Conservation (phyloP, 2,888 invertebrate species). For the Slavum lentiscoides region DNA sequence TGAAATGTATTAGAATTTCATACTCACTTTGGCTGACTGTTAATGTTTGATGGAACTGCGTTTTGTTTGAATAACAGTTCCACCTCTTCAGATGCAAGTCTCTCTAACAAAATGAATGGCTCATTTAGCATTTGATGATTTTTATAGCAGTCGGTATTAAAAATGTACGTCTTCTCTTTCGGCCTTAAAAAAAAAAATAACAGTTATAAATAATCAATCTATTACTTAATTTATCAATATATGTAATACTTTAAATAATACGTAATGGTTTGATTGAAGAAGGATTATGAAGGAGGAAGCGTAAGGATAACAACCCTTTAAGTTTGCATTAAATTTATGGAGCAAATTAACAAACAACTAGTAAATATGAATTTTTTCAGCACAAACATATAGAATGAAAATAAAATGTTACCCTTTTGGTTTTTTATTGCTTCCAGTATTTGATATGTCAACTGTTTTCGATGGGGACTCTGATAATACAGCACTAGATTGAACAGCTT, state of each 20-base stretch:
- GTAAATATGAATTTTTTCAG: constrained; percentile 33
- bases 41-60: not conserved
- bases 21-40: constrained; percentile 15
- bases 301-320: constrained; percentile 50
- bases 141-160: not conserved
- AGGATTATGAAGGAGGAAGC: constrained; percentile 43
- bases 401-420: constrained; percentile 30
- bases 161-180: constrained; percentile 7
- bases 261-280: constrained; percentile 31
- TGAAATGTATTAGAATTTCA: not conserved
- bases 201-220: too few relatives aligned
- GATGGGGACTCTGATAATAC: not conserved
- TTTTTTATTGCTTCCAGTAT: not conserved
- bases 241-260: too few relatives aligned
- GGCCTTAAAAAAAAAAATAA: not conserved
- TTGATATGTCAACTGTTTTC: constrained; percentile 7
- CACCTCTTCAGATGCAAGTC: constrained; percentile 30
- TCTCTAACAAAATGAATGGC: constrained; percentile 31
- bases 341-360: constrained; percentile 34
- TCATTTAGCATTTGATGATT: constrained; percentile 37
- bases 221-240: too few relatives aligned
- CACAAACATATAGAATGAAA: constrained; percentile 9
- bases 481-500: constrained; percentile 17
- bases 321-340: constrained; percentile 28
- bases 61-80: constrained; percentile 13